phyloP scores from a whole-genome alignment of 2,113 vertebrate genomes.

The Abramis brama region DNA sequence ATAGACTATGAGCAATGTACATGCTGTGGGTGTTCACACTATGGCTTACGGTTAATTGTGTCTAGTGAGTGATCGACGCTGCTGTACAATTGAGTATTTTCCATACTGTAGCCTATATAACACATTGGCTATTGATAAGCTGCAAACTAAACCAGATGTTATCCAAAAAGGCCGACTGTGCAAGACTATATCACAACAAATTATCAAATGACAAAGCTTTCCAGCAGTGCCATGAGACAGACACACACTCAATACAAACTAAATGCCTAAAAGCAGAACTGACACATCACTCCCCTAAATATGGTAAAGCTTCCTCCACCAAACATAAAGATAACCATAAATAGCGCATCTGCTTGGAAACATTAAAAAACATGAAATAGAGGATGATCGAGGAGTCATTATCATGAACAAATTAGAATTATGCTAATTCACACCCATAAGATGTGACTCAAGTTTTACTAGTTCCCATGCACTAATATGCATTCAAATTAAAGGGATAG shows the following conservation, averaged over 20 bases:
- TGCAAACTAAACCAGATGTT: neutral
- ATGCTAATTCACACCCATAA: neutral
- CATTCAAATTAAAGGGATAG: neutral
- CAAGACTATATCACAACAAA: neutral
- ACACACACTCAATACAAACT: neutral
- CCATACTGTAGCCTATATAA: neutral
- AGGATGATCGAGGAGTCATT: neutral
- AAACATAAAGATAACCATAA: neutral
- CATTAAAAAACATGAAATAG: neutral
- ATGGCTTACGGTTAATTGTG: neutral
- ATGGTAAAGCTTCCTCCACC: neutral
- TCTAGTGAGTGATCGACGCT: neutral
- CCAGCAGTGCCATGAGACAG: neutral
- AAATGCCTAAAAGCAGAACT: neutral
- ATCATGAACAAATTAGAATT: constrained; percentile 16
- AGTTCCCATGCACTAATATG: neutral
- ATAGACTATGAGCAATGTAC: neutral
- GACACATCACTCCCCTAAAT: neutral
- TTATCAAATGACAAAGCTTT: neutral
- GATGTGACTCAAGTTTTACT: neutral
- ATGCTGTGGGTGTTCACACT: neutral
- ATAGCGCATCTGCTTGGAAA: neutral
- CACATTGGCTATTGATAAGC: neutral
- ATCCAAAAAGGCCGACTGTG: neutral
- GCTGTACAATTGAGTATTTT: neutral